phyloP scores from a whole-genome alignment of 2,113 vertebrate genomes.

The Psammodynastes pulverulentus region DNA sequence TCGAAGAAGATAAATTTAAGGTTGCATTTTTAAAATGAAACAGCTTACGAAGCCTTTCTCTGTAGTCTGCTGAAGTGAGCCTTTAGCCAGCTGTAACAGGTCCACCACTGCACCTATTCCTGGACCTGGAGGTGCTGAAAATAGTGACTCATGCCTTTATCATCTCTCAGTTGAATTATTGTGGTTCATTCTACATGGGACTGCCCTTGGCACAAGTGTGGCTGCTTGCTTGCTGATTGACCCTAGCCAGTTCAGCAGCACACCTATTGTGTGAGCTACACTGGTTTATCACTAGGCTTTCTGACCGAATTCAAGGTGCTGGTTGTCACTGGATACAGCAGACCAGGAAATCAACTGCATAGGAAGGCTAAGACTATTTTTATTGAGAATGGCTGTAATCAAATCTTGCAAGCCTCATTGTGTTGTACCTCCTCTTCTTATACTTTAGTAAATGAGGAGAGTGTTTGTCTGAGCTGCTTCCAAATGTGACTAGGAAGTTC shows the following conservation, averaged over 20 bases:
- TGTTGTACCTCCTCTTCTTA: not conserved
- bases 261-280: not conserved
- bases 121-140: not conserved
- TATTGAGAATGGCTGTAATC: not conserved
- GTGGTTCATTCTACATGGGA: not conserved
- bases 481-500: not conserved
- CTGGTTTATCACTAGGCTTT: not conserved
- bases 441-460: not conserved
- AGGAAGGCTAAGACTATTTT: not conserved
- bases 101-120: not conserved
- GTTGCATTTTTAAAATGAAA: not conserved
- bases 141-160: not conserved
- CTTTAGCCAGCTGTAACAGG: not conserved
- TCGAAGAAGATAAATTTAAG: not conserved
- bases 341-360: not conserved
- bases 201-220: not conserved
- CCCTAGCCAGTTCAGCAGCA: not conserved
- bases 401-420: not conserved
- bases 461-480: not conserved
- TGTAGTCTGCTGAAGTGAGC: not conserved
- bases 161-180: not conserved
- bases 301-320: not conserved
- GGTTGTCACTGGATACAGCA: not conserved
- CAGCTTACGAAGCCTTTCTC: not conserved
- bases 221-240: not conserved